Base-by-base conservation (phyloP, 2,113 vertebrate genomes). In the Labeo rohita region DNA sequence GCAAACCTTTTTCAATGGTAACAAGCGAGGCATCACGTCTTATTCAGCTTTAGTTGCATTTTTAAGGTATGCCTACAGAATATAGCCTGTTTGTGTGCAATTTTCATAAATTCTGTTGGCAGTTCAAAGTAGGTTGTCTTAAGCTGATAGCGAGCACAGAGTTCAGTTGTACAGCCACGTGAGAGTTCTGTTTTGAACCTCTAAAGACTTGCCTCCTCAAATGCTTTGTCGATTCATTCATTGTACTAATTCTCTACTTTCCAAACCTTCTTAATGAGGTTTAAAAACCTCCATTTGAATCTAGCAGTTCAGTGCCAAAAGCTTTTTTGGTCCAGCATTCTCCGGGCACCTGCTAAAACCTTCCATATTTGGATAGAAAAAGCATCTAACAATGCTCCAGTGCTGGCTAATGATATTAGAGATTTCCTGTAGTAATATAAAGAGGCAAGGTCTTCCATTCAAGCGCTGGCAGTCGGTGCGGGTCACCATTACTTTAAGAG, bases 401-500 rank as follows among this genome's bases (percentile, higher is more conserved):
- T 23, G 70, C 72, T 77, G 74, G 23, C n/a, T 54, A 77, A 36
- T 80, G 63, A 34, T 79, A 86, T 79, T 45, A 52, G 39, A 70
- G 39, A 15, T 39, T 83, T 83, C 39, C 11, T 84, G 80, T 84
- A 75, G 72, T 28, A 66, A 13, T 68, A 80, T 59, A 84, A 86
- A 59, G 65, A 65, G 79, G 16, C 47, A 13, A 45, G 65, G 18
- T 12, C 79, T 83, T 88, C 23, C 54, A n/a, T 65, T 70, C 21
- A 56, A 52, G 28, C 85, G 2, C 73, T 52, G 45, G 74, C 68
- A 84, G 36, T n/a, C 84, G 63, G 9, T 15, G 8, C 16, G 15
- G 54, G 80, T 86, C 77, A 73, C 56, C 80, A 56, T 83, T 75
- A 80, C 15, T 45, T 75, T 70, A 49, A 76, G 77, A 83, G 61